Evolutionary conservation across 2,888 invertebrate species (phyloP).

Genomic region (Pantelozetes paolii): DNA sequence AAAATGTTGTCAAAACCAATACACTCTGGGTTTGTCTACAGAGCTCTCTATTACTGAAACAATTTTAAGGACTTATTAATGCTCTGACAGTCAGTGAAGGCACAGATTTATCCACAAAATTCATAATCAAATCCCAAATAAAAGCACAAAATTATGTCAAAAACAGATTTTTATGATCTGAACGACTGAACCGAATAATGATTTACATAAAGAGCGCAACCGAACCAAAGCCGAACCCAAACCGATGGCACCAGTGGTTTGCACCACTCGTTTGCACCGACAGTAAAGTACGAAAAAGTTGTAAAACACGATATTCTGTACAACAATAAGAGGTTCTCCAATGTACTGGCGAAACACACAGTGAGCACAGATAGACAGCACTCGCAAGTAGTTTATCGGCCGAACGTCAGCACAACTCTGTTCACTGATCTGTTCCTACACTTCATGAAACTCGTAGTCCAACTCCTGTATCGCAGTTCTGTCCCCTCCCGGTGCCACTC

Average conservation of each 20-base stretch:
- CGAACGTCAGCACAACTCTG: constrained; percentile 4
- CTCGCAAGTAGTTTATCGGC: not conserved
- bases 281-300: constrained; percentile 8
- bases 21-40: not conserved
- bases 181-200: constrained; percentile 3
- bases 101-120: not conserved
- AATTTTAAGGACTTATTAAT: no score
- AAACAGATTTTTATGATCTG: constrained; percentile 10
- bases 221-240: no score
- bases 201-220: constrained; percentile 4
- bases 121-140: constrained; percentile 12
- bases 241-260: not conserved
- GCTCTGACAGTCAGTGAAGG: no score
- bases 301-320: constrained; percentile 21
- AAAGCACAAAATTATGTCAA: not conserved
- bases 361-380: no score
- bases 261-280: not conserved
- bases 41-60: no score
- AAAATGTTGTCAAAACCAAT: not conserved
- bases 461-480: not conserved
- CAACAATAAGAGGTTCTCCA: not conserved
- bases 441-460: constrained; percentile 11
- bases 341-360: not conserved
- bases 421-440: constrained; percentile 7
- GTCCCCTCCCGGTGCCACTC: not conserved